Base-by-base conservation (phyloP, 2,888 invertebrate genomes). In the Microdon myrmicae region DNA sequence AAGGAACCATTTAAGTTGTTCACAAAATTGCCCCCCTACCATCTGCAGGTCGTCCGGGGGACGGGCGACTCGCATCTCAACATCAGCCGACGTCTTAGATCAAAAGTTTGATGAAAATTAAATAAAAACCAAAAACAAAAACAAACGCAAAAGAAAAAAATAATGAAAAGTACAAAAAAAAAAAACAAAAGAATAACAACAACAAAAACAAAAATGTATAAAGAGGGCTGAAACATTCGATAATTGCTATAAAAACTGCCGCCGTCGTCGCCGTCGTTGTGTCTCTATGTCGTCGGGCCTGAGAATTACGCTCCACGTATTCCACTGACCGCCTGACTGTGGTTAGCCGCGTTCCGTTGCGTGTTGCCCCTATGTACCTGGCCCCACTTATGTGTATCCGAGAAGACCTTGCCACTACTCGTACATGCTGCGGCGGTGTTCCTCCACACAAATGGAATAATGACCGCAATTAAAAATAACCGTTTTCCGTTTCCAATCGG, bases 251-350 rank as follows among this genome's bases (percentile, higher is more conserved):
- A 44, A 49, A 56, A 44, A 54, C 45, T 26, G 38, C 54, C 45
- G 48, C 34, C 31, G 32, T 41, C 37, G 43, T 43, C 37, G 44
- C 56, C 54, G 48, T 55, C 17, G 28, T 2, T 28, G 4, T 2
- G 13, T 20, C 9, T 41, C 4, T 19, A 1, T 29, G 31, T 14
- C 31, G 29, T 47, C 45, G n/a, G n/a, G n/a, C n/a, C n/a, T 41
- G 29, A 22, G 20, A 34, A 48, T 54, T 54, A 45, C 43, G 26
- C 20, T 25, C 31, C 34, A 49, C 44, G 56, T 61, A 61, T 51
- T 64, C 58, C 34, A 58, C 51, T 64, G 64, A 64, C 64, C 64
- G 64, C 58, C 64, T 58, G 45, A 58, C 56, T 58, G 64, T 56
- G 56, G 32, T 32, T 29, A 13, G 29, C 12, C 12, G 29, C 22